Evolutionary conservation across 2,113 vertebrate species (phyloP).

Genomic region (Chaetodon auriga): DNA sequence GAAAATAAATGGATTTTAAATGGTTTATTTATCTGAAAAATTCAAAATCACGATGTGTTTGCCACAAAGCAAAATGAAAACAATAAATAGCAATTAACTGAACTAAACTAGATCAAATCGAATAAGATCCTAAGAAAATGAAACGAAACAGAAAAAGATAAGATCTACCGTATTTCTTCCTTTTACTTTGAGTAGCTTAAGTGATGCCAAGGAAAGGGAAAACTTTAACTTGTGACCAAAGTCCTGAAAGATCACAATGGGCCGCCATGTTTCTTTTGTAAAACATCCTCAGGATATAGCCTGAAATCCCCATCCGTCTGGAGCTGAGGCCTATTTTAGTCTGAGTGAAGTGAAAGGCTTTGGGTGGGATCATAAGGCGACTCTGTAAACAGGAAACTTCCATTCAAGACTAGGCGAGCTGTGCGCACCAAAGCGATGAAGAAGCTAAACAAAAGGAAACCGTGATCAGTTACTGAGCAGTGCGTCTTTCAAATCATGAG

Average conservation of each 20-base stretch:
- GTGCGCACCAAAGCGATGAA: neutral
- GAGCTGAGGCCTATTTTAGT: conserved; percentile 61
- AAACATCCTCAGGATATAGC: conserved; percentile 83
- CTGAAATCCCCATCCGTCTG: conserved; percentile 68
- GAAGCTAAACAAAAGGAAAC: neutral
- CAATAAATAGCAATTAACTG: neutral
- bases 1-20: neutral
- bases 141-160: neutral
- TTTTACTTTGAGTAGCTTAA: neutral
- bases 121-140: neutral
- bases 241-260: conserved; percentile 57
- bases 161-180: neutral
- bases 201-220: conserved; percentile 14
- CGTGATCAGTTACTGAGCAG: neutral
- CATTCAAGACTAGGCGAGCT: conserved; percentile 42
- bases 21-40: neutral
- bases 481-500: neutral
- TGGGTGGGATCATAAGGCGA: conserved; percentile 70
- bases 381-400: conserved; percentile 82
- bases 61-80: neutral
- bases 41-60: neutral
- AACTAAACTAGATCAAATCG: neutral
- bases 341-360: conserved; percentile 63
- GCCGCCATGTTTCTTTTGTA: conserved; percentile 71
- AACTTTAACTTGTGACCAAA: conserved; percentile 35